A percentile compares a stretch with the other conserved stretches of the same genome.
Evolutionary conservation across 2,113 vertebrate genomes (phyloP).

Genomic region (Athene noctua): DNA sequence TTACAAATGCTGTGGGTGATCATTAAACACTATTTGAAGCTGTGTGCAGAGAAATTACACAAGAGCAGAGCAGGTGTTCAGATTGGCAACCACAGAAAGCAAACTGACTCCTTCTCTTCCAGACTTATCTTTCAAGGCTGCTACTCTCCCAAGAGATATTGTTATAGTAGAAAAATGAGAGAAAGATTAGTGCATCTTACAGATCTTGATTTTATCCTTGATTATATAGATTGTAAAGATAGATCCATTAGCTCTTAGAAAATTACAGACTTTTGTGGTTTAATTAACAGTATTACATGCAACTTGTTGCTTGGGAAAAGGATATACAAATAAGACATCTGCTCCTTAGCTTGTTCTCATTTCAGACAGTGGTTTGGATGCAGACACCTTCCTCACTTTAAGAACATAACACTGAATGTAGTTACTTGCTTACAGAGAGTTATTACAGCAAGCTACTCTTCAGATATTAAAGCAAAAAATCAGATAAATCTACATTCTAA

Average conservation of each 20-base stretch:
- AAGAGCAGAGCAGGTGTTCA: conserved; percentile 20
- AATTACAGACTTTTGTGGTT: neutral
- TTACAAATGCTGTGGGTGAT: neutral
- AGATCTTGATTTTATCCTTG: neutral
- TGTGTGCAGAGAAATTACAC: neutral
- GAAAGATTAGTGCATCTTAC: neutral
- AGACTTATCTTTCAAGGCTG: neutral
- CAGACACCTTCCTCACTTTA: neutral
- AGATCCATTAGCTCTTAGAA: neutral
- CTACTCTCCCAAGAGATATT: neutral
- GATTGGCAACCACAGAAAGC: neutral
- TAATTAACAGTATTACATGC: neutral
- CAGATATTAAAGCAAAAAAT: neutral
- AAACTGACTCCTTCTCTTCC: neutral
- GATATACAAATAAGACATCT: neutral
- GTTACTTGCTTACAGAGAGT: neutral
- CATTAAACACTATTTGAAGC: conserved; percentile 31
- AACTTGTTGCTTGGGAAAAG: neutral
- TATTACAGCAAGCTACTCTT: neutral
- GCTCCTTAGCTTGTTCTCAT: neutral
- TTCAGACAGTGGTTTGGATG: neutral
- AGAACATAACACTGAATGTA: neutral
- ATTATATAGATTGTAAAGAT: neutral
- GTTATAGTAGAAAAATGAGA: neutral
- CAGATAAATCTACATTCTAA: neutral